Evolutionary conservation across 2,113 vertebrate species (phyloP).

Genomic region (Myrmecobius fasciatus): DNA sequence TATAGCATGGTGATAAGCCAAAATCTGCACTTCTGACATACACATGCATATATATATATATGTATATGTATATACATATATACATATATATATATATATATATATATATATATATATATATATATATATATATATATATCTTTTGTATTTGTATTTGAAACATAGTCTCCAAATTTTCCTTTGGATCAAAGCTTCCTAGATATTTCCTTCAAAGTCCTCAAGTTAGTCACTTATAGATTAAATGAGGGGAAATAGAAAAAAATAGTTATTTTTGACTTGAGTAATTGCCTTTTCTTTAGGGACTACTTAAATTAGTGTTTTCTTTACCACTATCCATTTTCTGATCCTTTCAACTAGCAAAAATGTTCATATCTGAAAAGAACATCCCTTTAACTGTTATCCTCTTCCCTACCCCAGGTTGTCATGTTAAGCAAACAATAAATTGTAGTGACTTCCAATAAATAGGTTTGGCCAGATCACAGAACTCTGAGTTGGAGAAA

Average conservation of each 20-base stretch:
- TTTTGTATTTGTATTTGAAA: background rate
- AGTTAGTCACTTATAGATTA: background rate
- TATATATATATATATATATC: no score
- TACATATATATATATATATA: no score
- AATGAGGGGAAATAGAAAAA: background rate
- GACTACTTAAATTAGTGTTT: background rate
- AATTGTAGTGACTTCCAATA: background rate
- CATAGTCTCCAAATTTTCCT: background rate
- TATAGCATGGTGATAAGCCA: background rate
- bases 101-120: no score
- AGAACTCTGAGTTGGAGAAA: background rate
- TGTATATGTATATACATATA: no score
- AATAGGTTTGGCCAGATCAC: background rate
- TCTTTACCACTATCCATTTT: background rate
- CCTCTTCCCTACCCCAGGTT: background rate
- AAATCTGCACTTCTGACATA: background rate
- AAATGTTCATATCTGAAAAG: background rate
- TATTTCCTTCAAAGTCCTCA: background rate
- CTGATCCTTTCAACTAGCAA: background rate
- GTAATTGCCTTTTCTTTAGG: background rate
- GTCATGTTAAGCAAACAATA: background rate
- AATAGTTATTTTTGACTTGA: background rate
- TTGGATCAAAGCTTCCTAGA: background rate
- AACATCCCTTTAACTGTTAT: background rate
- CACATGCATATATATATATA: no score